Conservation (phyloP, 2,888 invertebrate species). For the Eupeodes luniger region DNA sequence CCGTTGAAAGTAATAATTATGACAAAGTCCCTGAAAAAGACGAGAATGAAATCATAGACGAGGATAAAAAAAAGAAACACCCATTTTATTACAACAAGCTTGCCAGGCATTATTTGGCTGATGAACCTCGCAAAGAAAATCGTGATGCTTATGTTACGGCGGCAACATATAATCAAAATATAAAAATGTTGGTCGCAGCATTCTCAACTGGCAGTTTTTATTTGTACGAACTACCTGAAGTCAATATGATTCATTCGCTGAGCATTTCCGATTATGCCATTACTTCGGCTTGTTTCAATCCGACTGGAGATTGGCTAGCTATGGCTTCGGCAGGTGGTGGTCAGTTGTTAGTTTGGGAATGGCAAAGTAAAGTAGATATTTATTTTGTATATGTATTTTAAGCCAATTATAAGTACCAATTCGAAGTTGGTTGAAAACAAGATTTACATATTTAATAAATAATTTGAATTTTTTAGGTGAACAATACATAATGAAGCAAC, state of each 20-base stretch:
- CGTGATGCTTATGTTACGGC: conserved; percentile 89
- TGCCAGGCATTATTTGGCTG: conserved; percentile 90
- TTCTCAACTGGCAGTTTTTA: conserved; percentile 96
- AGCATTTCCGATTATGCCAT: conserved; percentile 95
- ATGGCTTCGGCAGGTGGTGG: conserved; percentile 95
- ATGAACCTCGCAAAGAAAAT: conserved; percentile 88
- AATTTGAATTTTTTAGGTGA: conserved; percentile 86
- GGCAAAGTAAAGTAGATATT: conserved; percentile 90
- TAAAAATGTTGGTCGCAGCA: conserved; percentile 93
- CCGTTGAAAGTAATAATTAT: conserved; percentile 74
- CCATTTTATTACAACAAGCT: conserved; percentile 88
- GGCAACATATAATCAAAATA: conserved; percentile 92
- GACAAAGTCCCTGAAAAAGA: conserved; percentile 80
- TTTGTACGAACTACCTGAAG: conserved; percentile 97
- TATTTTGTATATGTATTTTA: conserved; percentile 10
- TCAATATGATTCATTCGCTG: conserved; percentile 94
- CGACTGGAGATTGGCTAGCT: conserved; percentile 98
- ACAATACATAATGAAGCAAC: conserved; percentile 98
- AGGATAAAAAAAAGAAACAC: conserved; percentile 81
- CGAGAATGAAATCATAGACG: conserved; percentile 83
- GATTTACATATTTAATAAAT: no score
- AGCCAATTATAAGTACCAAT: no score
- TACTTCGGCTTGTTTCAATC: conserved; percentile 91
- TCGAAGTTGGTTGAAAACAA: no score
- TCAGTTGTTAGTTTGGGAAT: conserved; percentile 99